These are phyloP conservation scores for Seriola aureovittata DNA, from an alignment of 2,113 vertebrate genomes.

Conservation along the genomic window DNA sequence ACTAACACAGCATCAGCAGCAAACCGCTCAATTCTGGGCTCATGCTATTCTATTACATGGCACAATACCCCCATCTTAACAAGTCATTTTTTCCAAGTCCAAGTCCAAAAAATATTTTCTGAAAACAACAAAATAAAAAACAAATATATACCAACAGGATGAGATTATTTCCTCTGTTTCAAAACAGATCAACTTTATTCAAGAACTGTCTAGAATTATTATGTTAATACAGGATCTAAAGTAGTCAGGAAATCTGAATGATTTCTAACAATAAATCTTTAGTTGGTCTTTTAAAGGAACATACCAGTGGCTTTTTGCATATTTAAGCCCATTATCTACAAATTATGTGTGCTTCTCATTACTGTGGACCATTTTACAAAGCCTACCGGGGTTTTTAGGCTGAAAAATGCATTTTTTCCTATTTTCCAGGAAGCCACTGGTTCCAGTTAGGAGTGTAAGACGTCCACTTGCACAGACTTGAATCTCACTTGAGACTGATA, in stretches of 20 bases:
- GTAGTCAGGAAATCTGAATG: not conserved
- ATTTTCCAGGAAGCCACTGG: not conserved
- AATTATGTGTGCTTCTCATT: not conserved
- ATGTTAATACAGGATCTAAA: not conserved
- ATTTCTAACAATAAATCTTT: not conserved
- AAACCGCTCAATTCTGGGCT: constrained; percentile 5
- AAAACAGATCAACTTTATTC: not conserved
- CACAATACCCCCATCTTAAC: not conserved
- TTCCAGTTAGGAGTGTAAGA: constrained; percentile 13
- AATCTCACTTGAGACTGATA: not conserved
- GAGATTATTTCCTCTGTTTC: not conserved
- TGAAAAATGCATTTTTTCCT: constrained; percentile 2
- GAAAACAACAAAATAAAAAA: not conserved
- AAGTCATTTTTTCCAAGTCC: not conserved
- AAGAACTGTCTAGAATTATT: not conserved
- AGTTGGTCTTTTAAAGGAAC: not conserved
- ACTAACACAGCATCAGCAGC: constrained; percentile 16
- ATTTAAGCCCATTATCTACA: constrained; percentile 9
- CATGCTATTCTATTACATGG: not conserved
- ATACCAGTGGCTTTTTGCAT: constrained; percentile 8
- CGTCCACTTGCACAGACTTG: constrained; percentile 15
- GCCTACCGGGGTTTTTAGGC: not conserved
- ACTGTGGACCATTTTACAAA: constrained; percentile 2
- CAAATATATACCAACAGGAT: not conserved
- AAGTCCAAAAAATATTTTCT: not conserved